These are phyloP conservation scores for Clunio marinus DNA, from an alignment of 2,888 invertebrate species.

Conservation along the genomic window DNA sequence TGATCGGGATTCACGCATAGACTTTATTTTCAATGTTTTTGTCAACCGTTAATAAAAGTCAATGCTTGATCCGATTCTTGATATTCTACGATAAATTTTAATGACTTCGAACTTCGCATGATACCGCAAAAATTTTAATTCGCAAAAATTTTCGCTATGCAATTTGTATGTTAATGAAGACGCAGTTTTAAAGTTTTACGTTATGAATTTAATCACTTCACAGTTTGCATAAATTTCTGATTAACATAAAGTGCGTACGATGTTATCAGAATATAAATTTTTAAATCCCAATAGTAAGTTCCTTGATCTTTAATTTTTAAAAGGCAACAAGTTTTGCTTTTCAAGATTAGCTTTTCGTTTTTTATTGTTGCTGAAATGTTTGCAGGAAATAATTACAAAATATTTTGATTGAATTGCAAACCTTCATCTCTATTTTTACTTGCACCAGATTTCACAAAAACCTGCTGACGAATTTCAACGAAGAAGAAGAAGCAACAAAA, in stretches of 20 bases:
- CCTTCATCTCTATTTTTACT: no score
- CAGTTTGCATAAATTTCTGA: background rate
- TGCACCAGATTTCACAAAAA: no score
- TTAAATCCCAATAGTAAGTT: no score
- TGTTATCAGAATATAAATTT: no score
- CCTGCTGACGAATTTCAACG: no score
- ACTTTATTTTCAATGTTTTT: no score
- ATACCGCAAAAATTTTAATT: slow-evolving; percentile 12
- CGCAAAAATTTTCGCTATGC: slow-evolving; percentile 15
- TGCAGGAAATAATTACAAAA: no score
- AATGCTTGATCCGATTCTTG: background rate
- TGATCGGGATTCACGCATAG: slow-evolving; percentile 1
- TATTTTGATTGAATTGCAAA: no score
- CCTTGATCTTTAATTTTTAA: background rate
- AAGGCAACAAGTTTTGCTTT: no score
- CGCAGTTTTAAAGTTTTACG: background rate
- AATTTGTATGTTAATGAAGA: slow-evolving; percentile 34
- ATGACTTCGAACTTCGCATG: background rate
- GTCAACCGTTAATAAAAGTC: background rate
- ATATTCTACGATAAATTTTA: background rate
- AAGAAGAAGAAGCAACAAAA: no score
- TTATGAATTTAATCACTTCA: background rate
- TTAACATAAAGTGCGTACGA: background rate
- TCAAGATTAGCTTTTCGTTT: no score
- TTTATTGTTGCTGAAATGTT: no score